Base-by-base conservation (phyloP, 2,113 vertebrate species). In the Gopherus evgoodei region DNA sequence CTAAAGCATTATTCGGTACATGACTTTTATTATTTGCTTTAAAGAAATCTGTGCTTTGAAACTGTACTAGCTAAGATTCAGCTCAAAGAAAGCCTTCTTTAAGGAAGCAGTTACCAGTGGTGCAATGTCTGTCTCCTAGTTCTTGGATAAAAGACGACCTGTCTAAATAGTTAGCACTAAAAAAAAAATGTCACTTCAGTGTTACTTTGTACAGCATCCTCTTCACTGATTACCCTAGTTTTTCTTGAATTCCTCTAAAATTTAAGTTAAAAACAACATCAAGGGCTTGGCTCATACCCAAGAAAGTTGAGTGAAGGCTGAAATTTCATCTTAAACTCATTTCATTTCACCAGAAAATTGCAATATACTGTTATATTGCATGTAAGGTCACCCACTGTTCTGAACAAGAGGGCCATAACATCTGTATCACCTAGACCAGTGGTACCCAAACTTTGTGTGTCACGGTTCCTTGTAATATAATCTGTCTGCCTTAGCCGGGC, bases 1-100 rank as follows among this genome's bases (percentile, higher is more conserved):
- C 22, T 83, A 52, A 22, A 83, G 3, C 27, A 19, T 83, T 87
- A 83, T 81, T 56, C 59, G 81, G 53, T 27, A 83, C 47, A 88
- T 90, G 93, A 25, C 56, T 91, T 83, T 50, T 87, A 78, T 29
- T 93, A 96, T 69, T 96, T 90, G 65, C 3, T 47, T 83, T 75
- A 89, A 69, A 91, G 56, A 89, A 90, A 87, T 29, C 44, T 91
- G 75, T 81, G 52, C 90, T 95, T n/a, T 38, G 35, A 44, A 50
- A 93, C 29, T 42, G 38, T 84, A 89, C 78, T 47, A 83, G 50
- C 76, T 80, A 90, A 97, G 4, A 65, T 91, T 87, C 78, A 90
- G 87, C 42, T 80, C 5, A 95, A 96, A 95, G 3, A 38, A 92
- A 95, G n/a, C 53, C 62, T 91, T 83, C 21, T 88, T 47, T 91